phyloP scores from a whole-genome alignment of 1,140 invertebrate species.

The Phymastichus coffea region DNA sequence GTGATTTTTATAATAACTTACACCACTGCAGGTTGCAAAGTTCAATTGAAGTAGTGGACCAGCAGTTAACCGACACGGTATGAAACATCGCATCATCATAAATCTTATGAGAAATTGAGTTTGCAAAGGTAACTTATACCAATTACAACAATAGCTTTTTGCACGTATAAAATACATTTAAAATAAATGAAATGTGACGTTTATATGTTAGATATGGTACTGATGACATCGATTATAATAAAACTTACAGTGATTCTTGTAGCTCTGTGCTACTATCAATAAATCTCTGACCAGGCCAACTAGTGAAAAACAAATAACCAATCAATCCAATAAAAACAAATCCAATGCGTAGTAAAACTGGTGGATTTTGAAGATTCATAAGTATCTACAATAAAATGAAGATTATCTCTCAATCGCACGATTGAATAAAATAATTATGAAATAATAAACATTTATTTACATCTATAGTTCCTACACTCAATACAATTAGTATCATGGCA shows the following conservation, averaged over 20 bases:
- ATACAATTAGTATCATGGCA: neutral
- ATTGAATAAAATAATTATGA: neutral
- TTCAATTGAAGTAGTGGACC: neutral
- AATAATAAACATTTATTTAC: neutral
- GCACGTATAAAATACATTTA: neutral
- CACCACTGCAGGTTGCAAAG: neutral
- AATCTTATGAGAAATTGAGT: neutral
- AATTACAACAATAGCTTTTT: neutral
- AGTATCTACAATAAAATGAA: neutral
- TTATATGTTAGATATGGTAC: too few species aligned
- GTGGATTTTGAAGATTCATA: neutral
- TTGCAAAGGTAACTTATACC: neutral
- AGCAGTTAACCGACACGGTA: neutral
- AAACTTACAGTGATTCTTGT: neutral
- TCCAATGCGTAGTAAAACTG: neutral
- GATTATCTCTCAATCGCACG: neutral
- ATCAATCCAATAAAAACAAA: neutral
- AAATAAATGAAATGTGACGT: too few species aligned
- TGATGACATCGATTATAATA: too few species aligned
- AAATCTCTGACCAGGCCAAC: slow-evolving; percentile 6
- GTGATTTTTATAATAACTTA: neutral
- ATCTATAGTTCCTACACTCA: neutral
- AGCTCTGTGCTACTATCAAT: neutral
- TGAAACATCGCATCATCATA: neutral
- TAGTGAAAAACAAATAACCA: neutral